Conservation (phyloP, 1,140 invertebrate species). For the Thaumatotibia leucotreta region DNA sequence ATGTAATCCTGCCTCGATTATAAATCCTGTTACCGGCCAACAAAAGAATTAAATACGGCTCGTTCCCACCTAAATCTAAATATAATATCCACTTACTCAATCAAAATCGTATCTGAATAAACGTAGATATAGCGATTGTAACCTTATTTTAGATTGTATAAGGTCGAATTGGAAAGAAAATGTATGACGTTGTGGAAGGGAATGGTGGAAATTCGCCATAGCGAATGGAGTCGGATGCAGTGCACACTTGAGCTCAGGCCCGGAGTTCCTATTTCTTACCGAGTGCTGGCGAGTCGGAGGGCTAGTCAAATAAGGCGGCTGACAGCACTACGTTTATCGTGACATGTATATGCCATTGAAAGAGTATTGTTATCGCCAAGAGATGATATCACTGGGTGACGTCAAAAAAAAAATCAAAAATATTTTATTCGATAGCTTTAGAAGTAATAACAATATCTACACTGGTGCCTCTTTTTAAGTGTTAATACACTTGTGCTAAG, state of each 20-base stretch:
- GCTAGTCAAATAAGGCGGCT: too few relatives aligned
- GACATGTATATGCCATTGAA: too few relatives aligned
- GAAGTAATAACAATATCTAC: too few relatives aligned
- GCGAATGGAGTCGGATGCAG: conserved; percentile 7
- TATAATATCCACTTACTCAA: background rate
- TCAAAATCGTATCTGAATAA: background rate
- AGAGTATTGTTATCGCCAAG: too few relatives aligned
- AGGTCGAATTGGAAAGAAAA: background rate
- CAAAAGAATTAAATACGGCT: conserved; percentile 4
- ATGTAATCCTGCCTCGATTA: background rate
- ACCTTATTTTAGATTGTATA: background rate
- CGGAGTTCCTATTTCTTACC: background rate
- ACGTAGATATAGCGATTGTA: background rate
- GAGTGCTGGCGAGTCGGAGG: background rate
- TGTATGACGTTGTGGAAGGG: background rate
- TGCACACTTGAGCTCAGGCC: conserved; percentile 1
- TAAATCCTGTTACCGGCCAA: background rate
- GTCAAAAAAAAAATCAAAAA: too few relatives aligned
- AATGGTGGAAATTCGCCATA: background rate
- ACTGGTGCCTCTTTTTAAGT: too few relatives aligned
- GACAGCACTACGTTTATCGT: too few relatives aligned
- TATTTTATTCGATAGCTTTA: too few relatives aligned
- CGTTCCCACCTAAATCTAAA: conserved; percentile 12
- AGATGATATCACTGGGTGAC: too few relatives aligned
- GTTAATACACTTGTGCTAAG: too few relatives aligned